Evolutionary conservation across 2,113 vertebrate species (phyloP), one percentile per base, ranked within the genome.

Genomic region (Periophthalmodon schlosseri): DNA sequence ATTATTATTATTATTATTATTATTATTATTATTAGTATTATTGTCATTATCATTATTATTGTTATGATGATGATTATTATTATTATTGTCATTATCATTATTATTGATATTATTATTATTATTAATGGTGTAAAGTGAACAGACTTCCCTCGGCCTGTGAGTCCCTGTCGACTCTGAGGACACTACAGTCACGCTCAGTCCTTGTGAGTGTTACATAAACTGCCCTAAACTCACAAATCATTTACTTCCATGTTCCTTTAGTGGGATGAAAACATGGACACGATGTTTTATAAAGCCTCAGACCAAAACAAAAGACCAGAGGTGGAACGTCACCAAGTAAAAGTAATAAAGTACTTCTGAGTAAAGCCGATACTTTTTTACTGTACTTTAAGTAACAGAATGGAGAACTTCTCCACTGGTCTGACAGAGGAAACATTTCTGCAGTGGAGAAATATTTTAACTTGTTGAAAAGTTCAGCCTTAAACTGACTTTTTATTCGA

Each of bases 401-500:
- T 3, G 28, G 28, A 28, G 28, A 2, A 28, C 28, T 28, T 28
- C 16, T 5, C 3, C 49, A 52, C 44, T 46, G 4, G 39, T 44
- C 9, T 44, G 4, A 47, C 12, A 5, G 12, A 47, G 12, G 2
- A 47, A 13, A 15, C 46, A 47, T 47, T 12, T 54, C 21, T 2
- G 2, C 36, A 39, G 8, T 39, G 36, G 36, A 39, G 1, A 28
- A 28, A 28, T 28, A 28, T 28, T 28, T 28, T 28, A 2, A 28
- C 28, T 28, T 23, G 63, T 44, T 65, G 34, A 36, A n/a, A 5
- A 39, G 15, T 28, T 1, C 33, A 49, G 60, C 47, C 7, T 20
- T 24, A 56, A 54, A n/a, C 4, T 63, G 74, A 66, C 75, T 15
- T 69, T 68, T 57, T n/a, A 65, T n/a, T 44, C 20, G 8, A 66